phyloP scores from a whole-genome alignment of 2,888 invertebrate genomes.

The Megaustenia siamemsis region DNA sequence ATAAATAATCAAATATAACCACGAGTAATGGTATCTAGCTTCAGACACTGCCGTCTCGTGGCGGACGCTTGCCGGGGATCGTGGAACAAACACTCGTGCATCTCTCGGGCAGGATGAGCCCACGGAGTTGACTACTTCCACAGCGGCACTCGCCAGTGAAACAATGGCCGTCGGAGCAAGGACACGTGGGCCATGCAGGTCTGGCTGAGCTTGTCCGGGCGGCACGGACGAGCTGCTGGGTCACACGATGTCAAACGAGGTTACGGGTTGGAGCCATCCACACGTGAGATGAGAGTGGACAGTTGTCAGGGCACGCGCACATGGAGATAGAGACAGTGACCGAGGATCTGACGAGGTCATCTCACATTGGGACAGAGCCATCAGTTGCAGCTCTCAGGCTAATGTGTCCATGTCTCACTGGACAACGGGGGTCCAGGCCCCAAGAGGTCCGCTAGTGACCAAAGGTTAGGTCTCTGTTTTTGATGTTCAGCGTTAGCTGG shows the following conservation, averaged over 20 bases:
- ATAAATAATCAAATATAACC: conserved; percentile 5
- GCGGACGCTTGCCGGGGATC: background rate
- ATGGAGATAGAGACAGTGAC: conserved; percentile 15
- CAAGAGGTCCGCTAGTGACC: too few species aligned
- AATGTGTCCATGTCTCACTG: background rate
- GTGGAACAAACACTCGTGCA: background rate
- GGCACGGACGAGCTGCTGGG: background rate
- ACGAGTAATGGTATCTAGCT: background rate
- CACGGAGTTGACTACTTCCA: background rate
- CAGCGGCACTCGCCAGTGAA: background rate
- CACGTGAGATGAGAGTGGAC: conserved; percentile 48
- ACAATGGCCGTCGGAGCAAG: background rate
- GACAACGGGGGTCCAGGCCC: background rate
- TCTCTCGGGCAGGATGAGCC: background rate
- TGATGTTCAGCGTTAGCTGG: too few species aligned
- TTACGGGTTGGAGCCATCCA: conserved; percentile 34
- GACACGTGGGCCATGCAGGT: conserved; percentile 23
- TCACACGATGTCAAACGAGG: conserved; percentile 20
- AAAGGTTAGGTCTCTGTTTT: too few species aligned
- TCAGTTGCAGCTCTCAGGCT: conserved; percentile 11
- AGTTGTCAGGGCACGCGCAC: conserved; percentile 46
- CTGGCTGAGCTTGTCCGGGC: background rate
- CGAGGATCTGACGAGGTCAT: conserved; percentile 32
- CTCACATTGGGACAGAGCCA: background rate
- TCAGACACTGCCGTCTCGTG: background rate